phyloP scores from a whole-genome alignment of 92 coral and sea anemone species.

The Parazoanthus swiftii region DNA sequence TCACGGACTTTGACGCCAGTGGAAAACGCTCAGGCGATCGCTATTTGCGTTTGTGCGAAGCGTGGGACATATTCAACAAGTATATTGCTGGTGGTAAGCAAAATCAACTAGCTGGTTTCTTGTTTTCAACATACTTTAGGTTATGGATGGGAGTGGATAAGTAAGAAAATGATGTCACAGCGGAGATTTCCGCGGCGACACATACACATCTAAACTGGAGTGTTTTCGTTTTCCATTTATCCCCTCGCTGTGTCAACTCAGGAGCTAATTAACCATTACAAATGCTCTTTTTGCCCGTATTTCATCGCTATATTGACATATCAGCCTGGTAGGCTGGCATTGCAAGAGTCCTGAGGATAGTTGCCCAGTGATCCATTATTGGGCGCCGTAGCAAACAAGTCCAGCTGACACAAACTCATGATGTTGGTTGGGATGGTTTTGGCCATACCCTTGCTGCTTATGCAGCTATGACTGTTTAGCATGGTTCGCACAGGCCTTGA shows the following conservation, averaged over 20 bases:
- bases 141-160: too few species aligned
- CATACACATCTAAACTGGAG: too few species aligned
- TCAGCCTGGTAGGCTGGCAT: constrained; percentile 68
- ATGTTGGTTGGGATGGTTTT: constrained; percentile 52
- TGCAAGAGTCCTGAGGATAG: constrained; percentile 61
- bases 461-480: constrained; percentile 26
- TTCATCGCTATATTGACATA: constrained; percentile 67
- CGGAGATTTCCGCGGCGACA: too few species aligned
- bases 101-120: neutral
- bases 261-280: too few species aligned
- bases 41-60: constrained; percentile 81
- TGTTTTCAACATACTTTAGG: too few species aligned
- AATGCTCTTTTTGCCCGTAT: constrained; percentile 64
- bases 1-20: constrained; percentile 75
- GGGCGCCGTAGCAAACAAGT: constrained; percentile 73
- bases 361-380: constrained; percentile 58
- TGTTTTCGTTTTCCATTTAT: too few species aligned
- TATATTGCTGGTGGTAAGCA: constrained; percentile 74
- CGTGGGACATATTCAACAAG: constrained; percentile 91
- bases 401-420: constrained; percentile 58
- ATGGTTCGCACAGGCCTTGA: too few species aligned
- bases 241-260: too few species aligned
- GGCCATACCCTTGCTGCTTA: constrained; percentile 29
- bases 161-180: too few species aligned
- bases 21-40: constrained; percentile 90